Base-by-base conservation (phyloP, 30 jellyfish, hydroid and myxozoan species). In the Turritopsis dohrnii region DNA sequence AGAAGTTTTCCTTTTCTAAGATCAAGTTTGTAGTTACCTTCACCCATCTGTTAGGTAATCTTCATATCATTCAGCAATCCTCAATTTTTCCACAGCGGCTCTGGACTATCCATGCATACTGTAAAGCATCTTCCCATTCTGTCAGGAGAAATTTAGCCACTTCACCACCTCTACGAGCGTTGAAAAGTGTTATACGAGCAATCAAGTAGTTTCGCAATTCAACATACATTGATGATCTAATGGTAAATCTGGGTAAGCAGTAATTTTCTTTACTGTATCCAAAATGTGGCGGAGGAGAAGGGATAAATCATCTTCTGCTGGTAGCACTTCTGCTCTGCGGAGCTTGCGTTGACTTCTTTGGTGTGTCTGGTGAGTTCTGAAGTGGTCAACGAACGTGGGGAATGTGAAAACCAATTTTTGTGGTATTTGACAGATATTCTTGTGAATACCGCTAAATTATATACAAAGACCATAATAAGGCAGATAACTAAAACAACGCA, bases 81-180 rank as follows among this genome's bases (percentile, higher is more conserved):
- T 74, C 60, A 74, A 74, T 74, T 29, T 26, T 24, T 24, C n/a
- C 65, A 26, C 53, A 26, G 13, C 83, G 28, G 13, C 60, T 74
- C 9, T 26, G 83, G 21, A 16, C 83, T 26, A 74, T 24, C 83
- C 83, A 74, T 28, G 83, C 83, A 20, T 29, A 8, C 0, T 29
- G 28, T n/a, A 24, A n/a, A 26, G 83, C 83, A 24, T 4, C 83
- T 21, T 74, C 83, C 4, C 53, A 29, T n/a, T 74, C 65, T 23
- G 53, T 29, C 7, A 74, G 83, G 18, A 74, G 60, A 9, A 74
- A 24, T 22, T 72, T 28, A 23, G 83, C 83, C 8, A 72, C 73
- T 74, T 74, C 83, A 74, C 83, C 83, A n/a, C 83, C 83, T 9
- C 83, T 28, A n/a, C 72, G 28, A 7, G 83, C 83, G 23, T 74